Evolutionary conservation across 1,140 invertebrate genomes (phyloP).

Genomic region (Lepidotrigona ventralis): DNA sequence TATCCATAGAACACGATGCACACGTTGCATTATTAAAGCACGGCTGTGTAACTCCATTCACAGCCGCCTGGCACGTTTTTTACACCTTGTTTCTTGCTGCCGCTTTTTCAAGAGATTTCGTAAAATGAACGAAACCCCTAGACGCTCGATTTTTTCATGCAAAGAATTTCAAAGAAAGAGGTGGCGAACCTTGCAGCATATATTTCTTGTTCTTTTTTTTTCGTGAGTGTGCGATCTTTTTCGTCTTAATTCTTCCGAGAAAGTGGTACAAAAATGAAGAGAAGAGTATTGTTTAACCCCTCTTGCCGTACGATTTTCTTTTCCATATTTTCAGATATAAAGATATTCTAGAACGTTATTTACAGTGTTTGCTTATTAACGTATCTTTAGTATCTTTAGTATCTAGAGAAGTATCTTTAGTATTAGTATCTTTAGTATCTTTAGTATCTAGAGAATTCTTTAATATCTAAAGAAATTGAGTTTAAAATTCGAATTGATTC

Average conservation of each 20-base stretch:
- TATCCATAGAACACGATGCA: constrained; percentile 46
- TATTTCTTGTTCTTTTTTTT: not conserved
- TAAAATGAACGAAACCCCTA: constrained; percentile 11
- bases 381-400: too few species aligned
- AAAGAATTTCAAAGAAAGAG: too few species aligned
- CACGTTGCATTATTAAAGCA: constrained; percentile 50
- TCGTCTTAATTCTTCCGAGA: not conserved
- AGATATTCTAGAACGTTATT: too few species aligned
- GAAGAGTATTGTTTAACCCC: too few species aligned
- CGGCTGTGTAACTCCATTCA: constrained; percentile 42
- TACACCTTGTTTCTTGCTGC: constrained; percentile 28
- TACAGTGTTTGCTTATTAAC: too few species aligned
- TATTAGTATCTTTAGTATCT: too few species aligned
- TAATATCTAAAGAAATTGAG: too few species aligned
- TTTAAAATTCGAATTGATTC: too few species aligned
- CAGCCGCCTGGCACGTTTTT: constrained; percentile 27
- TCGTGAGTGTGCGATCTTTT: not conserved
- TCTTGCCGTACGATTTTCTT: too few species aligned
- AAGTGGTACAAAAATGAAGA: not conserved
- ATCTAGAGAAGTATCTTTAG: too few species aligned
- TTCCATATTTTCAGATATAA: too few species aligned
- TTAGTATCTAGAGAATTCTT: too few species aligned
- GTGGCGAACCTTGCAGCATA: not conserved
- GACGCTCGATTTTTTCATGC: constrained; percentile 2
- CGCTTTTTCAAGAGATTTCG: constrained; percentile 24